A percentile compares a stretch with the other conserved stretches of the same genome.
Evolutionary conservation across 2,797 vertebrate species (phyloP).

Genomic region (Lagodon rhomboides): DNA sequence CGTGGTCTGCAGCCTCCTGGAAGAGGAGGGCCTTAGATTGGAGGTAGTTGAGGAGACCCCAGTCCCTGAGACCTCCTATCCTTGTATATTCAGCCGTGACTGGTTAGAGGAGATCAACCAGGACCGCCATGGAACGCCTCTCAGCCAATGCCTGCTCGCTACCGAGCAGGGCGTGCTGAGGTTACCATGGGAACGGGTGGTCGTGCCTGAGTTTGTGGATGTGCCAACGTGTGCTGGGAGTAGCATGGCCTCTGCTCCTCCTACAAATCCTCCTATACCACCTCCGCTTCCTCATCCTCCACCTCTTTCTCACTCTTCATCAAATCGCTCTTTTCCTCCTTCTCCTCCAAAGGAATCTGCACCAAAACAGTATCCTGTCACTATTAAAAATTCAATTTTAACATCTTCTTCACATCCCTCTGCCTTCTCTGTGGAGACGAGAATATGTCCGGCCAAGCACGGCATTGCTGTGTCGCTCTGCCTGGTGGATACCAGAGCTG

Average conservation of each 20-base stretch:
- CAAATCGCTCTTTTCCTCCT: constrained; percentile 27
- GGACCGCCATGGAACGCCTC: constrained; percentile 75
- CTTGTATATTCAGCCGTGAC: constrained; percentile 86
- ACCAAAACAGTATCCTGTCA: constrained; percentile 38
- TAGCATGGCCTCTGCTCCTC: constrained; percentile 75
- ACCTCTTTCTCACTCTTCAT: constrained; percentile 44
- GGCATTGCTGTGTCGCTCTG: constrained; percentile 86
- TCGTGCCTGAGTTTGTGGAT: constrained; percentile 87
- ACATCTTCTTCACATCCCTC: constrained; percentile 57
- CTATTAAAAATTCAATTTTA: constrained; percentile 48
- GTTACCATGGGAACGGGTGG: constrained; percentile 89
- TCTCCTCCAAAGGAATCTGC: constrained; percentile 39
- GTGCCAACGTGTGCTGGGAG: constrained; percentile 57
- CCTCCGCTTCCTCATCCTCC: constrained; percentile 53
- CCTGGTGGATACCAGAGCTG: constrained; percentile 75
- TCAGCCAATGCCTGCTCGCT: constrained; percentile 88
- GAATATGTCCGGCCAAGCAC: constrained; percentile 85
- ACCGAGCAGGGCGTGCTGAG: constrained; percentile 86
- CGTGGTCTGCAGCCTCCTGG: constrained; percentile 87
- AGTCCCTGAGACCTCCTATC: constrained; percentile 83
- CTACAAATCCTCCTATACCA: constrained; percentile 50
- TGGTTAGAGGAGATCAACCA: constrained; percentile 89
- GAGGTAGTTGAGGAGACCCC: constrained; percentile 85
- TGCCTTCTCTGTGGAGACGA: constrained; percentile 82
- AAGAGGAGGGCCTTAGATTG: constrained; percentile 79